phyloP scores from a whole-genome alignment of 1,140 invertebrate species.

The Platyscapa corneri region DNA sequence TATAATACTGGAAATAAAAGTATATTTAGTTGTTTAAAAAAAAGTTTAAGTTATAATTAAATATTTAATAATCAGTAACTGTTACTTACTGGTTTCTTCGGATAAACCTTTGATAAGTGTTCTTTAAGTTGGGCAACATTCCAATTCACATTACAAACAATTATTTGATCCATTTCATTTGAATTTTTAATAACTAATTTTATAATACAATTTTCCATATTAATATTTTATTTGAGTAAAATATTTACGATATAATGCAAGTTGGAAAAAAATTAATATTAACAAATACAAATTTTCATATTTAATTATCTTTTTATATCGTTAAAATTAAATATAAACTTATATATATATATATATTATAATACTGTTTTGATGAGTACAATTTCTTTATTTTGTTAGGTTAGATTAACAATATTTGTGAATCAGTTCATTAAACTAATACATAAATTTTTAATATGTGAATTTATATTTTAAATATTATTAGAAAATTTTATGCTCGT shows the following conservation, averaged over 20 bases:
- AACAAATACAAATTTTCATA: no score
- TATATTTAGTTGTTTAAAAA: background rate
- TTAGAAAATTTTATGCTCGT: no score
- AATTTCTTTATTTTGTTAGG: no score
- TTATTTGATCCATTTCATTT: conserved; percentile 79
- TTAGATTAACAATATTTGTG: background rate
- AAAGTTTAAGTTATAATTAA: background rate
- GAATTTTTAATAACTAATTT: conserved; percentile 13
- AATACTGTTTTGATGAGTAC: no score
- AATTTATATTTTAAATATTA: no score
- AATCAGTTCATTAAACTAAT: no score
- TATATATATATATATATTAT: no score
- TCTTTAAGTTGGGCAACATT: conserved; percentile 89
- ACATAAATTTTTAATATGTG: no score
- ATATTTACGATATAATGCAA: background rate
- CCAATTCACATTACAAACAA: conserved; percentile 88
- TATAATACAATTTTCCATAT: background rate
- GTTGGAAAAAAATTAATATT: no score
- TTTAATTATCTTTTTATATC: no score
- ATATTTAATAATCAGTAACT: background rate
- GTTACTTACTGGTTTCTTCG: conserved; percentile 88
- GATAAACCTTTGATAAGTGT: conserved; percentile 88
- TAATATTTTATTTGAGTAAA: background rate
- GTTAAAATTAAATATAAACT: no score
- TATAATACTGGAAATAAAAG: no score